Percentiles rank a stretch among this genome's conserved stretches.
Conservation (phyloP, 1,140 invertebrate genomes). For the Tetragnatha versicolor region DNA sequence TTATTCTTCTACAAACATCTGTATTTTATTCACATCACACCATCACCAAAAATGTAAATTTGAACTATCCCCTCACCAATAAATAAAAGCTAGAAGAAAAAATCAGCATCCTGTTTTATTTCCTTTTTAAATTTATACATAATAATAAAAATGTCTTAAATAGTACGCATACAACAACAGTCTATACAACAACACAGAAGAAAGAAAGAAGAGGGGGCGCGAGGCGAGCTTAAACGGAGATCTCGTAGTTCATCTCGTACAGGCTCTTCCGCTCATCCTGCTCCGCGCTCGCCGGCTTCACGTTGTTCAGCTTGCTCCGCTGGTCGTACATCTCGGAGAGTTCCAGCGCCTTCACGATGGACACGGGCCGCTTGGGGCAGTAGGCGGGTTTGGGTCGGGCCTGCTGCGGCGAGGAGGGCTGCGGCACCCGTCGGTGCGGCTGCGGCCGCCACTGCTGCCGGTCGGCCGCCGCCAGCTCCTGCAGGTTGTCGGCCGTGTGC, state of each 20-base stretch:
- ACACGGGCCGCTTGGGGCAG: conserved; percentile 75
- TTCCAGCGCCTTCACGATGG: conserved; percentile 89
- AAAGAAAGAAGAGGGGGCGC: too few relatives aligned
- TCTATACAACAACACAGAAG: too few relatives aligned
- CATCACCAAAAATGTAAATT: too few relatives aligned
- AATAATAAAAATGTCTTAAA: too few relatives aligned
- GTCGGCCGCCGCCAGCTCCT: conserved; percentile 84
- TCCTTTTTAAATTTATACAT: too few relatives aligned
- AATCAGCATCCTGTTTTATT: too few relatives aligned
- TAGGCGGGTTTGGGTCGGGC: conserved; percentile 41
- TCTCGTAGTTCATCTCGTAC: conserved; percentile 96
- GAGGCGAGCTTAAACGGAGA: conserved; percentile 84
- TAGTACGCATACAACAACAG: too few relatives aligned
- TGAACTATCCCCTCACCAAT: too few relatives aligned
- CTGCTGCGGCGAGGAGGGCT: conserved; percentile 47
- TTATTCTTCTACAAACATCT: too few relatives aligned
- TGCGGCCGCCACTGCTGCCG: conserved; percentile 71
- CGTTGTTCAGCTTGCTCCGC: conserved; percentile 54
- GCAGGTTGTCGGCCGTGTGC: conserved; percentile 69
- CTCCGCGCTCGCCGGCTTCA: conserved; percentile 24
- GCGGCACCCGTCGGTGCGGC: conserved; percentile 61
- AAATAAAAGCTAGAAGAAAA: too few relatives aligned
- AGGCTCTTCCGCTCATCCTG: conserved; percentile 81
- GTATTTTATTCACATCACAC: too few relatives aligned
- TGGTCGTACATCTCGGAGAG: conserved; percentile 75